Evolutionary conservation across 2,797 vertebrate species (phyloP).

Genomic region (Lacerta agilis): DNA sequence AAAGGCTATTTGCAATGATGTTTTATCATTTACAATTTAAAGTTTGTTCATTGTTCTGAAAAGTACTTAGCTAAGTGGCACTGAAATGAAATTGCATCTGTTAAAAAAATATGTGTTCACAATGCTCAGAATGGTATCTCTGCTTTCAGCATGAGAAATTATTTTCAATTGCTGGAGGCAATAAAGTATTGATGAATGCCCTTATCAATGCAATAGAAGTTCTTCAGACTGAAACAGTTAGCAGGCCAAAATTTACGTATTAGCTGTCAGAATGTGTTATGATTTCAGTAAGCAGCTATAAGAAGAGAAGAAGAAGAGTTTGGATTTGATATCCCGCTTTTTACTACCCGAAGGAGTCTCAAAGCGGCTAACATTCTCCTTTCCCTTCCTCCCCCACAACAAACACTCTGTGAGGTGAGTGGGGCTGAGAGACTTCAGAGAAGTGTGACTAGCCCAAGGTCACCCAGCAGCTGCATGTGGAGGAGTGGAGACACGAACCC

Average conservation of each 20-base stretch:
- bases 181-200: background rate
- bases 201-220: fast-evolving
- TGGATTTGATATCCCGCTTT: no score
- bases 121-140: fast-evolving
- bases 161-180: fast-evolving
- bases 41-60: background rate
- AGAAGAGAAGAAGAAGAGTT: no score
- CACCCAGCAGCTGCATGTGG: no score
- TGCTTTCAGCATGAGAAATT: background rate
- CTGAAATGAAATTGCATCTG: constrained; percentile 1
- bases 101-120: background rate
- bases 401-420: no score
- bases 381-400: no score
- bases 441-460: no score
- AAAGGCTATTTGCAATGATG: constrained; percentile 14
- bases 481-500: no score
- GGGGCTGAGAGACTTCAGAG: no score
- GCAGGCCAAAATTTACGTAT: background rate
- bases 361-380: no score
- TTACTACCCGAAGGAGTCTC: no score
- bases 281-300: background rate
- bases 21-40: background rate
- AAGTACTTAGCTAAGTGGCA: background rate
- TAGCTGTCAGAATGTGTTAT: background rate
- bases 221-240: background rate